These are phyloP conservation scores for Ceyx melanurus DNA, from an alignment of 2,113 vertebrate genomes.

Conservation along the genomic window DNA sequence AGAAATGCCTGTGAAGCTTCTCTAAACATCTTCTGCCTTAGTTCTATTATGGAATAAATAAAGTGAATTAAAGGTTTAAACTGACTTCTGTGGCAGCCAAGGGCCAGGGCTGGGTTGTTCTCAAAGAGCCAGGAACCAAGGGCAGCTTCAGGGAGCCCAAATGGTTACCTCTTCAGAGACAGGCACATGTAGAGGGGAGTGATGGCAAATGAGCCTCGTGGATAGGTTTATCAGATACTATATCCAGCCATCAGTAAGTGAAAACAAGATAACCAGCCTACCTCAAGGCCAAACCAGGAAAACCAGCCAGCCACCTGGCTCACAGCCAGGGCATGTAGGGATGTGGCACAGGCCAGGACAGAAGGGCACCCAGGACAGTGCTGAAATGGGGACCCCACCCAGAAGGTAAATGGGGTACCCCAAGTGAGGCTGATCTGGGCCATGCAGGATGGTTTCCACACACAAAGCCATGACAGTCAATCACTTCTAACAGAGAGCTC, in stretches of 20 bases:
- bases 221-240: too few species aligned
- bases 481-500: background rate
- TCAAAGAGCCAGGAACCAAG: accelerated
- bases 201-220: background rate
- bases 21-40: background rate
- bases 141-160: accelerated
- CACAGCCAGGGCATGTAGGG: background rate
- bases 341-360: background rate
- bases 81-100: background rate
- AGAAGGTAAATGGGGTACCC: background rate
- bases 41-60: background rate
- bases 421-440: background rate
- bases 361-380: background rate
- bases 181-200: accelerated
- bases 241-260: background rate
- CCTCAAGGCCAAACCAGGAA: background rate
- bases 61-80: background rate
- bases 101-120: background rate
- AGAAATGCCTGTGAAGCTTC: background rate
- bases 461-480: background rate
- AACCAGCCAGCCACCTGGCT: accelerated
- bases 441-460: background rate
- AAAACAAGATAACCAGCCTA: background rate
- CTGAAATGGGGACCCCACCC: background rate
- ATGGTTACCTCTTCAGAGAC: accelerated